These are phyloP conservation scores for Synanthedon myopaeformis DNA, from an alignment of 2,888 invertebrate species.

Conservation along the genomic window DNA sequence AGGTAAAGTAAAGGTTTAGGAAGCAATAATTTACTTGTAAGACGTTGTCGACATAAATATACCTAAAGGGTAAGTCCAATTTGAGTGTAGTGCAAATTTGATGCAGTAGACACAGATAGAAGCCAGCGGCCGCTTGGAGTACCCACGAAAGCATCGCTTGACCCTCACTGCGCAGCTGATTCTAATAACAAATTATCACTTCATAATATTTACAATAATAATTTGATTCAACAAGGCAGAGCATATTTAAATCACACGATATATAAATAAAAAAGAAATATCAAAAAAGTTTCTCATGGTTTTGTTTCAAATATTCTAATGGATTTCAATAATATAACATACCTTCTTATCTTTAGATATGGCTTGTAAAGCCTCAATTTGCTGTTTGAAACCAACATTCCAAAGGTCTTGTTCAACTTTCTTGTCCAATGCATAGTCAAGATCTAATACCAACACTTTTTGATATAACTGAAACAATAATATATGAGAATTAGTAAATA, in stretches of 20 bases:
- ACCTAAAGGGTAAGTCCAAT: conserved; percentile 81
- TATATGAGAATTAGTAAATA: too few relatives aligned
- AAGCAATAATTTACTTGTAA: background rate
- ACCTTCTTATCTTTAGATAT: conserved; percentile 85
- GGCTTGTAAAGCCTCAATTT: conserved; percentile 82
- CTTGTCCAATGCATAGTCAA: conserved; percentile 88
- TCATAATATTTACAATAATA: too few relatives aligned
- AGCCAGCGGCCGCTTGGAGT: conserved; percentile 86
- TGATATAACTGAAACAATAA: conserved; percentile 71
- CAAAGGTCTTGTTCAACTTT: conserved; percentile 92
- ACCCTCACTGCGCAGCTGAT: conserved; percentile 78
- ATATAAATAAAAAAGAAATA: too few relatives aligned
- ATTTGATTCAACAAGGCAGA: too few relatives aligned
- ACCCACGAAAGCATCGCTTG: conserved; percentile 85
- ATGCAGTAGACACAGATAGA: conserved; percentile 84
- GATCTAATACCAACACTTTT: conserved; percentile 80
- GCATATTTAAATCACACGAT: too few relatives aligned
- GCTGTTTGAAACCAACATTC: conserved; percentile 90
- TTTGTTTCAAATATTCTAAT: too few relatives aligned
- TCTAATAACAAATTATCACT: conserved; percentile 42
- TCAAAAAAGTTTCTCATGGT: too few relatives aligned
- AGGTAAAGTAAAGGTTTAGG: background rate
- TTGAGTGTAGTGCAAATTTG: conserved; percentile 86
- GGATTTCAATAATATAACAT: background rate
- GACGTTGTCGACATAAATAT: conserved; percentile 1